Percentiles rank a stretch among this genome's conserved stretches.
Evolutionary conservation across 1,140 invertebrate species (phyloP).

Genomic region (Drosophila takahashii): DNA sequence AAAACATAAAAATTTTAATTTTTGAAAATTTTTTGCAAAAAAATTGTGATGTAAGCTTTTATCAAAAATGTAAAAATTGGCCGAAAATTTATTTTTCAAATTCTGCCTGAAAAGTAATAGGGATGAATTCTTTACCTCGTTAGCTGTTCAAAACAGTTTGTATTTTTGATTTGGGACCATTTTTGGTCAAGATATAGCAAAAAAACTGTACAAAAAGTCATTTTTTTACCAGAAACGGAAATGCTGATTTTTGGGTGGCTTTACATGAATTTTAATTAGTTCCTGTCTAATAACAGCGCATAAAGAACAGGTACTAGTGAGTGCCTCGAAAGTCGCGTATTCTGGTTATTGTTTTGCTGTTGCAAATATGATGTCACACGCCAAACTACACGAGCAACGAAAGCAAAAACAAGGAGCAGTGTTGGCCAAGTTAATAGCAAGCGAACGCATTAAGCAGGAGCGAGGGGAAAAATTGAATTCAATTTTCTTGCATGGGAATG

Average conservation of each 20-base stretch:
- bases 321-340: not conserved
- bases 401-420: slow-evolving; percentile 20
- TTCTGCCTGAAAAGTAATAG: no score
- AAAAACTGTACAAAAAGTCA: no score
- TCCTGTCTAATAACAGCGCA: not conserved
- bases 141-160: no score
- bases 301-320: not conserved
- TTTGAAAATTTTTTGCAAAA: no score
- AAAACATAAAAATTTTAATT: no score
- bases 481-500: slow-evolving; percentile 59
- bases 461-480: slow-evolving; percentile 65
- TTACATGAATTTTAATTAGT: not conserved
- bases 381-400: slow-evolving; percentile 25
- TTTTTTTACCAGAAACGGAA: not conserved
- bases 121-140: no score
- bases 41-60: no score
- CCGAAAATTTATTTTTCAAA: no score
- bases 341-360: slow-evolving; percentile 15
- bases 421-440: slow-evolving; percentile 65
- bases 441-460: slow-evolving; percentile 61
- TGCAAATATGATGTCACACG: slow-evolving; percentile 40
- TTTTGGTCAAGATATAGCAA: no score
- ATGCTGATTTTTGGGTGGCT: not conserved
- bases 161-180: no score
- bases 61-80: no score